These are phyloP conservation scores for Crocodylus rhombifer DNA, from an alignment of 2,797 vertebrate species.

Conservation along the genomic window DNA sequence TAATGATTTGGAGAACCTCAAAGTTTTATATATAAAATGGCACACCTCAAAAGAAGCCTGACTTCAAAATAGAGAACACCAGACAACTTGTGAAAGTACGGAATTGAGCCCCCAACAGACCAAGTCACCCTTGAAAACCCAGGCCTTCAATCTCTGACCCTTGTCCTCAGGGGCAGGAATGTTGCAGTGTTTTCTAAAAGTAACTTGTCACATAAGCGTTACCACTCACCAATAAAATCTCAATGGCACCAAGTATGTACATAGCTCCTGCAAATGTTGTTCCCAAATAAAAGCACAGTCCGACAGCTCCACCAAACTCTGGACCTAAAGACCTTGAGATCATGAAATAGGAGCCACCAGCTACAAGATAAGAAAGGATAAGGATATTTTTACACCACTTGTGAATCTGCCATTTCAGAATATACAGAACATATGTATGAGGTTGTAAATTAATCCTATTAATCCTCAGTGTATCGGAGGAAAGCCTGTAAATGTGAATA, in stretches of 20 bases:
- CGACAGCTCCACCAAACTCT: conserved; percentile 98
- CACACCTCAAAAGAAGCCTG: not conserved
- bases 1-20: not conserved
- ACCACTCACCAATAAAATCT: conserved; percentile 95
- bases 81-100: not conserved
- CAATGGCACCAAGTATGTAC: conserved; percentile 98
- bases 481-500: not conserved
- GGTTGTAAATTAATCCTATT: not conserved
- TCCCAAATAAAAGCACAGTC: conserved; percentile 97
- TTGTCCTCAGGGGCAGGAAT: not conserved
- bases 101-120: not conserved
- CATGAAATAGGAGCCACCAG: conserved; percentile 99
- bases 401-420: not conserved
- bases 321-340: conserved; percentile 97
- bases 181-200: not conserved
- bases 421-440: not conserved
- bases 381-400: not conserved
- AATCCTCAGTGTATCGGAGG: not conserved
- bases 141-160: not conserved
- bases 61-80: not conserved
- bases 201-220: not conserved
- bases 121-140: not conserved
- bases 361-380: conserved; percentile 76
- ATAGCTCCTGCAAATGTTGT: conserved; percentile 98
- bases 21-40: not conserved